These are phyloP conservation scores for Ectropis grisescens DNA, from an alignment of 1,140 invertebrate genomes.

Conservation along the genomic window DNA sequence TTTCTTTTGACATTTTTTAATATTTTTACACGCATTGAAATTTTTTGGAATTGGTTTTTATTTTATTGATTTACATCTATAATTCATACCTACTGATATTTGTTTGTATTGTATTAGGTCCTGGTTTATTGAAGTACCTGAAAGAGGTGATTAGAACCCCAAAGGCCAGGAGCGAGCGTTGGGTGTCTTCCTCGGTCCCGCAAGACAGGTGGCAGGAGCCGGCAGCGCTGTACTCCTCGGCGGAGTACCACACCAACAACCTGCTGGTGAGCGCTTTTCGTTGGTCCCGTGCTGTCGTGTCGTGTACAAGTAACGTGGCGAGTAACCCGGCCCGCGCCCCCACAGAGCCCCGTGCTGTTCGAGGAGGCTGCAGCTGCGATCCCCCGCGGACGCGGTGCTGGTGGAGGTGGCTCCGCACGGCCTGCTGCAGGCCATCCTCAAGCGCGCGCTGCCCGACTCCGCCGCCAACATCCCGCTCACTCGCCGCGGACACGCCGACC, in stretches of 20 bases:
- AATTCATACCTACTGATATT: too few relatives aligned
- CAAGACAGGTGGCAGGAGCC: conserved; percentile 77
- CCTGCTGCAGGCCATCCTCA: conserved; percentile 80
- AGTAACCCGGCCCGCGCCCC: too few relatives aligned
- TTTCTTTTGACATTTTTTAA: too few relatives aligned
- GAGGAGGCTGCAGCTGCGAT: conserved; percentile 82
- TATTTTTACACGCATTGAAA: too few relatives aligned
- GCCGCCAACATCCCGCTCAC: conserved; percentile 79
- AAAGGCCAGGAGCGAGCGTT: conserved; percentile 77
- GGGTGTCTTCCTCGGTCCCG: conserved; percentile 88
- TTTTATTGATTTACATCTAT: too few relatives aligned
- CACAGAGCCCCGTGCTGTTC: conserved; percentile 84
- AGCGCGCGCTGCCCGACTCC: conserved; percentile 45
- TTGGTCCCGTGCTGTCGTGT: too few relatives aligned
- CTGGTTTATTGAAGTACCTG: conserved; percentile 77
- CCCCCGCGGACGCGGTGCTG: conserved; percentile 80
- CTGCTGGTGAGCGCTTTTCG: conserved; percentile 69
- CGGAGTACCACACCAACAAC: conserved; percentile 94
- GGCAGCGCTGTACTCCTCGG: conserved; percentile 77
- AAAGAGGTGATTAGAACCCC: conserved; percentile 75
- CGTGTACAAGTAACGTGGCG: too few relatives aligned
- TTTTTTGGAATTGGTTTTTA: too few relatives aligned
- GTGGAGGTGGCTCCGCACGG: conserved; percentile 88
- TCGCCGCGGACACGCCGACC: conserved; percentile 75
- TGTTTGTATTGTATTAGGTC: conserved; percentile 45